These are phyloP conservation scores for Micromussa lordhowensis DNA, from an alignment of 92 coral and sea anemone species.

Conservation along the genomic window DNA sequence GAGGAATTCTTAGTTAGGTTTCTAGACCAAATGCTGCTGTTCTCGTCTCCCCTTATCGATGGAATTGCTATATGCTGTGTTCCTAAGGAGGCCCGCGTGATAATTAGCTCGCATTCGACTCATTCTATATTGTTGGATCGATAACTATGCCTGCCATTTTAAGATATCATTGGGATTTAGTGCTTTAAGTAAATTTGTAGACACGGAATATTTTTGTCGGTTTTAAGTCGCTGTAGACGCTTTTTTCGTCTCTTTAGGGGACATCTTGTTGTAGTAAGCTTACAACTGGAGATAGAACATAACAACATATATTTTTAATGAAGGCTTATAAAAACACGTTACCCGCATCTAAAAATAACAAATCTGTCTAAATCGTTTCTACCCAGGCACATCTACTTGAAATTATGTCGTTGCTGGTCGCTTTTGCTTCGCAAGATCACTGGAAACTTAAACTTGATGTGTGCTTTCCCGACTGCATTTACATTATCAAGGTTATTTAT, in stretches of 20 bases:
- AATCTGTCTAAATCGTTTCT: slow-evolving; percentile 33
- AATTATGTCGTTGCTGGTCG: background rate
- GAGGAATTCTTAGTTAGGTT: background rate
- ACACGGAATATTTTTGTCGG: slow-evolving; percentile 10
- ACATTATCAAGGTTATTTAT: background rate
- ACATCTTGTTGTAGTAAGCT: slow-evolving; percentile 14
- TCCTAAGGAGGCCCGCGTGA: slow-evolving; percentile 14
- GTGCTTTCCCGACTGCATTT: background rate
- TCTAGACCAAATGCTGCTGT: background rate
- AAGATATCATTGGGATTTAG: slow-evolving; percentile 21
- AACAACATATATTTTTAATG: slow-evolving; percentile 86
- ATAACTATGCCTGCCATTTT: slow-evolving; percentile 17
- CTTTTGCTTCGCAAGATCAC: background rate
- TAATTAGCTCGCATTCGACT: background rate
- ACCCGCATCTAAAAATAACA: slow-evolving; percentile 66
- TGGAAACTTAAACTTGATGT: too few relatives aligned
- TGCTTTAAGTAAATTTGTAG: background rate
- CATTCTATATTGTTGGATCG: slow-evolving; percentile 21
- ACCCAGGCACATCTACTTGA: background rate
- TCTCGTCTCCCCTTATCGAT: background rate
- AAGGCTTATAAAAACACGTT: slow-evolving; percentile 65
- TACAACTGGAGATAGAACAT: slow-evolving; percentile 31
- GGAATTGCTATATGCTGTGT: background rate
- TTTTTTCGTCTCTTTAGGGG: background rate
- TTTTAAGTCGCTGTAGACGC: background rate